Conservation (phyloP, 2,888 invertebrate species). For the Orthosia cruda region DNA sequence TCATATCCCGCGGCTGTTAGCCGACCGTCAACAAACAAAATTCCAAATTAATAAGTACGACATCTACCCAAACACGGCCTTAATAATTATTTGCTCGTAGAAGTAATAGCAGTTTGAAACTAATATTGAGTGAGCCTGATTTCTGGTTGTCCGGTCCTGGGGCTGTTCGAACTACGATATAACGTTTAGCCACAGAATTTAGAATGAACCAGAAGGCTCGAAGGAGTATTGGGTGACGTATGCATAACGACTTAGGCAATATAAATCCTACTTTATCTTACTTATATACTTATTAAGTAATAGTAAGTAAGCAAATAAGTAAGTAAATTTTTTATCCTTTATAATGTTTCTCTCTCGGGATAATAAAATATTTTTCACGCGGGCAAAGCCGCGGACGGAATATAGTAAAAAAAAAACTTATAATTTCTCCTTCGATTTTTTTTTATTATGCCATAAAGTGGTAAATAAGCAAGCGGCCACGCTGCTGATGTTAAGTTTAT, state of each 20-base stretch:
- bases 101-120: conserved; percentile 66
- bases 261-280: not conserved
- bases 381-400: no score
- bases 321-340: no score
- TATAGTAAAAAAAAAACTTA: no score
- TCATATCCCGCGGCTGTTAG: conserved; percentile 46
- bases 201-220: not conserved
- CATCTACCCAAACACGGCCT: conserved; percentile 37
- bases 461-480: no score
- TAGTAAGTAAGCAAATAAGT: no score
- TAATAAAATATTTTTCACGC: no score
- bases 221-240: no score
- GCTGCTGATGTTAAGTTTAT: no score
- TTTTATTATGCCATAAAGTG: no score
- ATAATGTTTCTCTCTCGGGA: no score
- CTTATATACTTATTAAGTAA: no score
- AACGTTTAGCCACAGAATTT: conserved; percentile 48
- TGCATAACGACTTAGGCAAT: not conserved
- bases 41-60: conserved; percentile 49
- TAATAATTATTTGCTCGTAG: conserved; percentile 56
- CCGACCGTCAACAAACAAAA: conserved; percentile 52
- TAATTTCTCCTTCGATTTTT: no score
- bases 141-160: conserved; percentile 20
- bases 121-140: conserved; percentile 51
- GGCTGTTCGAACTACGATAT: conserved; percentile 51